Conservation (phyloP, 2,888 invertebrate genomes). For the Ditylenchus weischeri region DNA sequence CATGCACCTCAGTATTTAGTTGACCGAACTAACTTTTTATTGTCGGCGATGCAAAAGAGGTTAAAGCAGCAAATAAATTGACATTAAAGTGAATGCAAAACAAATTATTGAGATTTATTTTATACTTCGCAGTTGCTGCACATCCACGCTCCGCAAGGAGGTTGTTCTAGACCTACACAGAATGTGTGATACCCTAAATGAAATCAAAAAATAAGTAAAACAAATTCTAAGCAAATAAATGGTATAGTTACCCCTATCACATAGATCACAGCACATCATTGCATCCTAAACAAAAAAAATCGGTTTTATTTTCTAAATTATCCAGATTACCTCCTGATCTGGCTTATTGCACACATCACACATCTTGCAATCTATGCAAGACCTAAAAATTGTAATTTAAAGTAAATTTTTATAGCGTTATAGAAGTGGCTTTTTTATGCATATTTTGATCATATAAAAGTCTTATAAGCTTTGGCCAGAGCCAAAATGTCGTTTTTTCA, state of each 20-base stretch:
- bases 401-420: too few species aligned
- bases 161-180: slow-evolving; percentile 77
- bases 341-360: slow-evolving; percentile 80
- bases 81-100: background rate
- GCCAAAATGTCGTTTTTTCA: too few species aligned
- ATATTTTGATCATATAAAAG: too few species aligned
- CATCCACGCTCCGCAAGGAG: slow-evolving; percentile 85
- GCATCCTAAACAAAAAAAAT: slow-evolving; percentile 66
- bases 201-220: too few species aligned
- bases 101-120: background rate
- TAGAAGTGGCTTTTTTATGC: too few species aligned
- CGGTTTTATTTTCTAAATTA: background rate
- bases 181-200: slow-evolving; percentile 75
- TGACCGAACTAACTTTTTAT: too few species aligned
- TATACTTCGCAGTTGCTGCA: slow-evolving; percentile 63
- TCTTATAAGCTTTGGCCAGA: too few species aligned
- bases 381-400: background rate
- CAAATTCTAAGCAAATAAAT: too few species aligned
- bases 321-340: slow-evolving; percentile 68
- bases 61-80: slow-evolving; percentile 9
- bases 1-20: too few species aligned
- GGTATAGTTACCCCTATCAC: slow-evolving; percentile 70
- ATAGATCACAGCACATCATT: slow-evolving; percentile 89
- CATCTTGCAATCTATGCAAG: slow-evolving; percentile 83
- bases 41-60: too few species aligned